Base-by-base conservation (phyloP, 2,888 invertebrate genomes). In the Halictus ligatus region DNA sequence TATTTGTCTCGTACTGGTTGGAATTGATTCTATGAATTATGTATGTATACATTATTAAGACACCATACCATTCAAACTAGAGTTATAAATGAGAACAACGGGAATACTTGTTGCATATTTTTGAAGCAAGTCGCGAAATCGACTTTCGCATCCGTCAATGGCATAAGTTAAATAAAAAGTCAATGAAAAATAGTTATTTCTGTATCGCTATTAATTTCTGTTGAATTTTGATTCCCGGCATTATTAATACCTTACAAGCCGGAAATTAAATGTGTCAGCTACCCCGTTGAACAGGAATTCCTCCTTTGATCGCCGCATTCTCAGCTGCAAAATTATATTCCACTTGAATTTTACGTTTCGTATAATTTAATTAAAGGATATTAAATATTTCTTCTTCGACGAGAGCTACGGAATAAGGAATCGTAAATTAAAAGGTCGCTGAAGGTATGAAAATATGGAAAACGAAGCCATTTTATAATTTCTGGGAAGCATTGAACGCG, bases 291-390 rank as follows among this genome's bases (percentile, higher is more conserved):
- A 69, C 67, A 35, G 35, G 21, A 69, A 69, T 69, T 69, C 21
- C 40, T 69, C 67, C 67, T 69, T 69, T 69, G 67, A 69, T 69
- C 67, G 21, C 21, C 21, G 67, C 67, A 40, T 69, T 69, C 67
- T 35, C 40, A 18, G 7, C 21, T 40, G 67, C 8, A 40, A 40
- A 40, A 40, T 69, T 43, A 3, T 35, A n/a, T 54, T 58, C n/a
- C 21, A 40, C 75, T 69, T 21, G 67, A 69, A 40, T 69, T 40
- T 40, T 69, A 69, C 67, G 67, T 69, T 40, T 69, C 67, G 35
- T 21, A 40, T 35, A 69, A 69, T 69, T 69, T 69, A 35, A 69
- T 69, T 69, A 69, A 69, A 40, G 8, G 40, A 69, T 69, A 69
- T 35, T 69, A 40, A 35, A 69, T 69, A 69, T 35, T 69, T 69